A percentile compares a stretch with the other conserved stretches of the same genome.
These are phyloP conservation scores for Papilio protenor DNA, from an alignment of 2,888 invertebrate species.

Conservation along the genomic window DNA sequence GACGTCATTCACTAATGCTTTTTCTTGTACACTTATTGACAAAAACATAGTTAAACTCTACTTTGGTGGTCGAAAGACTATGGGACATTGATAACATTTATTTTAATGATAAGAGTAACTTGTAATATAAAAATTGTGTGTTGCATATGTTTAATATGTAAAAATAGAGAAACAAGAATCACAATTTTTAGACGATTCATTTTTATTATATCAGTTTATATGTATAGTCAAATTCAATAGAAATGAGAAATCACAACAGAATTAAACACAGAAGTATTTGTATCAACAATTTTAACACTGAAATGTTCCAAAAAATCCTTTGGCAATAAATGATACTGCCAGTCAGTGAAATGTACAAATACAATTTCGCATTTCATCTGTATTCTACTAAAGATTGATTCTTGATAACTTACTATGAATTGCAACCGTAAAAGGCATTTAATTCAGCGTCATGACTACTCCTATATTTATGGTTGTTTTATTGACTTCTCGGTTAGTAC, in stretches of 20 bases:
- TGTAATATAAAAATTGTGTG: background rate
- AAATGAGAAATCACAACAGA: no score
- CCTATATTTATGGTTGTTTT: slow-evolving; percentile 23
- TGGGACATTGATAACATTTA: background rate
- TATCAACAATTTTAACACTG: no score
- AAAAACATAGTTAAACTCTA: background rate
- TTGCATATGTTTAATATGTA: background rate
- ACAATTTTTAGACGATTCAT: background rate
- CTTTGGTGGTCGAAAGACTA: background rate
- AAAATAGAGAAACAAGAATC: background rate
- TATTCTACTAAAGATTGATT: no score
- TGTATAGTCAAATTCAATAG: background rate
- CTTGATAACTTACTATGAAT: background rate
- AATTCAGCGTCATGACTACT: background rate
- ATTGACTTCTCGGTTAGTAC: background rate
- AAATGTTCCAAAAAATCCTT: no score
- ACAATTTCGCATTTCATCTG: no score
- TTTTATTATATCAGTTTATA: background rate
- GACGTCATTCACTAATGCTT: slow-evolving; percentile 41
- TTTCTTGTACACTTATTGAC: slow-evolving; percentile 22
- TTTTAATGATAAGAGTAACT: background rate
- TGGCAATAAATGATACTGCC: no score
- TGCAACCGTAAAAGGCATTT: slow-evolving; percentile 16
- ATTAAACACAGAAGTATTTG: no score
- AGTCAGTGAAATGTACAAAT: no score